A percentile compares a stretch with the other conserved stretches of the same genome.
Conservation (phyloP, 2,888 invertebrate genomes). For the Nezara viridula region DNA sequence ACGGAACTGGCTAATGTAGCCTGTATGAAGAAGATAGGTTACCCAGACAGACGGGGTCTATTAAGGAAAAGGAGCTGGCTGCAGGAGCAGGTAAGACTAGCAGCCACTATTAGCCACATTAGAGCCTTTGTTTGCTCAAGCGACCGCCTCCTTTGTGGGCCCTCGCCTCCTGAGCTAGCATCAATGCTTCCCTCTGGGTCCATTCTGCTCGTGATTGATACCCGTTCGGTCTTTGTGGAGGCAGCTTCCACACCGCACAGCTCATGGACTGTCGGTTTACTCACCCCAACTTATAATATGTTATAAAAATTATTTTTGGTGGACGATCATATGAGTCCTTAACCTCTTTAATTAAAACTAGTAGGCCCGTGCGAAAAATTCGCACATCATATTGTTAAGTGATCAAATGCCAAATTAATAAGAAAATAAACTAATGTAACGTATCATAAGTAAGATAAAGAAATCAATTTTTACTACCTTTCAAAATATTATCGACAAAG, state of each 20-base stretch:
- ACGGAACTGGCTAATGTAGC: conserved; percentile 23
- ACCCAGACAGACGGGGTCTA: neutral
- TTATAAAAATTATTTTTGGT: no score
- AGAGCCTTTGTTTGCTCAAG: conserved; percentile 14
- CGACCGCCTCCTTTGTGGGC: neutral
- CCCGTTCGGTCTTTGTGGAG: neutral
- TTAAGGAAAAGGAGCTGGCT: neutral
- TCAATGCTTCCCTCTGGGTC: neutral
- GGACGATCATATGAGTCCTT: no score
- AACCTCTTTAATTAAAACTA: no score
- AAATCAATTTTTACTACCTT: no score
- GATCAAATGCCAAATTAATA: no score
- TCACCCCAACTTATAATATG: neutral
- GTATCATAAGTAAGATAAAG: no score
- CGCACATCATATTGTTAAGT: no score
- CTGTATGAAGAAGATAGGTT: neutral
- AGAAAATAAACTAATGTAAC: no score
- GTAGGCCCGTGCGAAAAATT: no score
- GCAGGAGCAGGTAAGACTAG: conserved; percentile 3
- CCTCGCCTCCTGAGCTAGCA: neutral
- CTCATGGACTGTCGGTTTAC: neutral
- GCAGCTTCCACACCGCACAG: neutral
- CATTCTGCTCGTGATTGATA: conserved; percentile 2
- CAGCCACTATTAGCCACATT: neutral
- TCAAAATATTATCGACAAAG: no score